Base-by-base conservation (phyloP, 2,113 vertebrate genomes). In the Melanostigma gelatinosum region DNA sequence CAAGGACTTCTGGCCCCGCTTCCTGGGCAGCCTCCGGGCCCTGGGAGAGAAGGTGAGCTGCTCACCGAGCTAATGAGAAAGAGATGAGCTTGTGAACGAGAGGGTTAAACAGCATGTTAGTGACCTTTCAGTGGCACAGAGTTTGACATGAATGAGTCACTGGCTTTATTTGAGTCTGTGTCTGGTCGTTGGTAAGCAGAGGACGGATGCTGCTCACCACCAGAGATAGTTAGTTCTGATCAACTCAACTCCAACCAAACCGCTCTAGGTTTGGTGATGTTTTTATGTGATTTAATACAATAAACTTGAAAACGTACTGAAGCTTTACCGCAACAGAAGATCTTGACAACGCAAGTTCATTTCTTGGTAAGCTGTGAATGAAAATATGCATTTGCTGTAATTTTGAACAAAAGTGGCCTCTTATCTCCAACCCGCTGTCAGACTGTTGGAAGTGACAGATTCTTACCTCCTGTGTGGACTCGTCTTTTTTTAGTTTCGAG, bases 1-100 rank as follows among this genome's bases (percentile, higher is more conserved):
- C 93, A 98, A 95, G 88, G 97, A 99, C 90, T 99, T 98, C 95
- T 99, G 98, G 98, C 94, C 95, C 7, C 95, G 97, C n/a, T 98
- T 99, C 88, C 92, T 97, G 1, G 96, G 96, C 88, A 97, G 97
- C 90, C 95, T 99, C 57, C 95, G 89, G 90, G 97, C 97, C n/a
- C 95, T 99, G 69, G 96, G 96, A 87, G 95, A 97, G 92, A 99
- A 99, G 97, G 98, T 99, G 93, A 83, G 89, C 63, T 62, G 16
- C 18, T 1, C 13, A 0, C 40, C 38, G 44, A 38, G 20, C 18
- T 4, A 5, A 29, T 29, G 34, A 32, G 8, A 10, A 38, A 60
- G 46, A 69, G 22, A n/a, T 36, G 24, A 36, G 42, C 6, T 3
- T 48, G 18, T 50, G 54, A 57, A 27, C n/a, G 4, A 4, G n/a